These are phyloP conservation scores for Heliothis virescens DNA, from an alignment of 1,140 invertebrate species.

Conservation along the genomic window DNA sequence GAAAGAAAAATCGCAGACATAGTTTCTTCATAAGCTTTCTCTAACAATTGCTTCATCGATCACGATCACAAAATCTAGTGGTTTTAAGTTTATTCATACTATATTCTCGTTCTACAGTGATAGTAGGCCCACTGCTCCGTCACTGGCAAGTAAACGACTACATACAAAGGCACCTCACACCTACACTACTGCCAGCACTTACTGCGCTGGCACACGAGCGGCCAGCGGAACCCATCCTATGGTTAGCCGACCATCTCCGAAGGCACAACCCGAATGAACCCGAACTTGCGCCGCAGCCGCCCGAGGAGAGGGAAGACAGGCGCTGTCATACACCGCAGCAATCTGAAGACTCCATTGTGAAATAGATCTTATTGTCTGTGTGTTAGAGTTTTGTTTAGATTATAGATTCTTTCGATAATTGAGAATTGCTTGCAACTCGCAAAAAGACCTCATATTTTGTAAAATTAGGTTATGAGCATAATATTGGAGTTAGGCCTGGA, in stretches of 20 bases:
- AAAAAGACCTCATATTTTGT: no score
- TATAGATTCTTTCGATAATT: no score
- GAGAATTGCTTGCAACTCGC: no score
- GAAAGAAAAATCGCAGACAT: no score
- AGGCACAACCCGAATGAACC: conserved; percentile 92
- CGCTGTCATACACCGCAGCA: conserved; percentile 70
- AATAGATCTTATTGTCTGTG: neutral
- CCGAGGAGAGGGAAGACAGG: conserved; percentile 61
- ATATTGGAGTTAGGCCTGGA: no score
- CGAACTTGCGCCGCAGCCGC: conserved; percentile 60
- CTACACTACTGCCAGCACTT: conserved; percentile 89
- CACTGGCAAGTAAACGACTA: conserved; percentile 88
- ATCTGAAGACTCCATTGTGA: conserved; percentile 59
- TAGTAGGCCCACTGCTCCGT: conserved; percentile 87
- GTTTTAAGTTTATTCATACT: no score
- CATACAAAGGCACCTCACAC: conserved; percentile 89
- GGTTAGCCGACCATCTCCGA: conserved; percentile 92
- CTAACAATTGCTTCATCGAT: no score
- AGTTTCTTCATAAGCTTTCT: no score
- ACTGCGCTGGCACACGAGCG: conserved; percentile 90
- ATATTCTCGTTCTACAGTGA: conserved; percentile 81
- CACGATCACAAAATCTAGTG: no score
- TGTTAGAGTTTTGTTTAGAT: neutral
- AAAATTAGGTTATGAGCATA: no score
- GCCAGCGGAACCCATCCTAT: conserved; percentile 91